These are phyloP conservation scores for Hyposmocoma kahamanoa DNA, from an alignment of 1,140 invertebrate species.

Conservation along the genomic window DNA sequence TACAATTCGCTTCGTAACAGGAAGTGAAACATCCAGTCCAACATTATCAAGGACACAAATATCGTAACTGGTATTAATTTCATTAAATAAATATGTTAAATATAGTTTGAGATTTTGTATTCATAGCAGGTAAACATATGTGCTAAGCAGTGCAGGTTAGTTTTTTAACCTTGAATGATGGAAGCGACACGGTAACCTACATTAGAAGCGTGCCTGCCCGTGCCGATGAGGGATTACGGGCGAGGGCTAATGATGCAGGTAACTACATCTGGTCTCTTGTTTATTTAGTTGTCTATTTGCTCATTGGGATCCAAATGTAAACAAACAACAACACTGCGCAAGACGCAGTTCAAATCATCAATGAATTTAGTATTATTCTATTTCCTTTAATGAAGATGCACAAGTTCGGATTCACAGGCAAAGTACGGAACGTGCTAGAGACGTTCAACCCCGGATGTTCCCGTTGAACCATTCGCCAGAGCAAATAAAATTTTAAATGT, in stretches of 20 bases:
- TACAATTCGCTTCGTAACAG: conserved; percentile 56
- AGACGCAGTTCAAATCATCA: no score
- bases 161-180: conserved; percentile 36
- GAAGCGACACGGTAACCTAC: conserved; percentile 51
- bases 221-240: conserved; percentile 39
- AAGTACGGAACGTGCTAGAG: conserved; percentile 38
- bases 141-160: no score
- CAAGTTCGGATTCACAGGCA: conserved; percentile 30
- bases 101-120: background rate
- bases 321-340: no score
- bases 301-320: no score
- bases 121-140: conserved; percentile 16
- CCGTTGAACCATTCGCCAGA: background rate
- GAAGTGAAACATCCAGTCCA: conserved; percentile 62
- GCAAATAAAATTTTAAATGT: no score
- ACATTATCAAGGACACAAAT: conserved; percentile 61
- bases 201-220: conserved; percentile 48
- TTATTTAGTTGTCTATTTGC: no score
- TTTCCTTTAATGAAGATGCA: no score
- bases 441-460: conserved; percentile 1
- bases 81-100: conserved; percentile 12
- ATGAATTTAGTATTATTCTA: no score
- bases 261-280: conserved; percentile 38
- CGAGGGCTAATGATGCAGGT: conserved; percentile 22
- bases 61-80: conserved; percentile 43